These are phyloP conservation scores for Heterodera carotae DNA, from an alignment of 1,140 invertebrate species.

Conservation along the genomic window DNA sequence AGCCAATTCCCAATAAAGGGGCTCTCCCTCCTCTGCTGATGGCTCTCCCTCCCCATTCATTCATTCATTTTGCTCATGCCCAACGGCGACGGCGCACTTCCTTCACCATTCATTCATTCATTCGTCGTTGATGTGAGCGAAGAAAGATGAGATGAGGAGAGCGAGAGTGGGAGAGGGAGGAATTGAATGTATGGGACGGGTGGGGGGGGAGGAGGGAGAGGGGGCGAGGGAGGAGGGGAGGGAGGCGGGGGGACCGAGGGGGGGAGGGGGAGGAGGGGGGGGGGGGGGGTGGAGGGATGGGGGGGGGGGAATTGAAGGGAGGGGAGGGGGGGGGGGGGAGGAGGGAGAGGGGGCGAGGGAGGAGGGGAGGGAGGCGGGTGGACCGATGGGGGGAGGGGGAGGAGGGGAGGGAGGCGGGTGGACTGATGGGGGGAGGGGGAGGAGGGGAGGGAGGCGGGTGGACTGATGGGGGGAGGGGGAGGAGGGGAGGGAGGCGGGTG, in stretches of 20 bases:
- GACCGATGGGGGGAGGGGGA: neutral
- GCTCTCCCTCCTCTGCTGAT: neutral
- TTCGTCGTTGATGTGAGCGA: neutral
- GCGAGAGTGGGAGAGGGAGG: neutral
- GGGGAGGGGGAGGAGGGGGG: neutral
- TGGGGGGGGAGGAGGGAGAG: no score
- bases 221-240: no score
- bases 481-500: no score
- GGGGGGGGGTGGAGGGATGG: no score
- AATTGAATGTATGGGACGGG: neutral
- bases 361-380: no score
- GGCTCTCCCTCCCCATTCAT: neutral
- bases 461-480: no score
- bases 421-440: no score
- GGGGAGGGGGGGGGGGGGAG: neutral
- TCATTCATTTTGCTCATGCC: slow-evolving; percentile 1
- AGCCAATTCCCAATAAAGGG: neutral
- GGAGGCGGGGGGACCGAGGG: no score
- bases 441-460: no score
- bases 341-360: no score
- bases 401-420: no score
- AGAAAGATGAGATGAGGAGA: neutral
- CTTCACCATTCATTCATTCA: neutral
- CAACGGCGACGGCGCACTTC: neutral
- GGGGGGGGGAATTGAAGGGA: neutral